Conservation (phyloP, 2,797 vertebrate species). For the Aselliscus stoliczkanus region DNA sequence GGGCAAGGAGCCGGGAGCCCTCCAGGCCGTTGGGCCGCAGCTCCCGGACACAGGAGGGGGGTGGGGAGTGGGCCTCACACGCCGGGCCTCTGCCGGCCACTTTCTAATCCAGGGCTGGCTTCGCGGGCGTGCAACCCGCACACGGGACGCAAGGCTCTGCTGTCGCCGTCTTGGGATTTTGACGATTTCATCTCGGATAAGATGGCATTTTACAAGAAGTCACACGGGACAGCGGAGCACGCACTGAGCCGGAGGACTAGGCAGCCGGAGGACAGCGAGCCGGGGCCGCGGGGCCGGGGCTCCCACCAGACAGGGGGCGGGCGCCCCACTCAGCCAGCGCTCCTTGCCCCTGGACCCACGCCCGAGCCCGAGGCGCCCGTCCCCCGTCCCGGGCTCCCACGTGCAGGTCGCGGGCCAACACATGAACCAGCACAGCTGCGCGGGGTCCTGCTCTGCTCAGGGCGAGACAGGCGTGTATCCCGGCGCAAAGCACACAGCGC, state of each 20-base stretch:
- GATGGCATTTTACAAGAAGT: no score
- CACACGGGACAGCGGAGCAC: fast-evolving
- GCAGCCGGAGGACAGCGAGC: background rate
- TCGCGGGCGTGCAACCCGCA: fast-evolving
- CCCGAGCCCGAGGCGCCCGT: no score
- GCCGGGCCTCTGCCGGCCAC: no score
- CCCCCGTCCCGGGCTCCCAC: no score
- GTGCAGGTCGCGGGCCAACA: no score
- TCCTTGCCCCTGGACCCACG: no score
- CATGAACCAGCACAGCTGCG: no score
- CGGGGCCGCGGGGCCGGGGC: background rate
- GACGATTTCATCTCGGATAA: fast-evolving
- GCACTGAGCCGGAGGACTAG: background rate
- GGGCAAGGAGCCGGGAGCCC: fast-evolving
- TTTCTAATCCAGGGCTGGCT: background rate
- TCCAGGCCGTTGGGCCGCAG: background rate
- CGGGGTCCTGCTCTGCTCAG: no score
- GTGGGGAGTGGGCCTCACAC: no score
- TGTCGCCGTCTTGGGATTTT: fast-evolving
- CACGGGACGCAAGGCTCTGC: fast-evolving
- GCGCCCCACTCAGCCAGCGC: no score
- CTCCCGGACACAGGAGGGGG: background rate
- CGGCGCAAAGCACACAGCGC: no score
- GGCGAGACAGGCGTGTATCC: no score
- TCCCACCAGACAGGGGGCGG: background rate